phyloP scores from a whole-genome alignment of 2,113 vertebrate species.

The Donacobius atricapilla region DNA sequence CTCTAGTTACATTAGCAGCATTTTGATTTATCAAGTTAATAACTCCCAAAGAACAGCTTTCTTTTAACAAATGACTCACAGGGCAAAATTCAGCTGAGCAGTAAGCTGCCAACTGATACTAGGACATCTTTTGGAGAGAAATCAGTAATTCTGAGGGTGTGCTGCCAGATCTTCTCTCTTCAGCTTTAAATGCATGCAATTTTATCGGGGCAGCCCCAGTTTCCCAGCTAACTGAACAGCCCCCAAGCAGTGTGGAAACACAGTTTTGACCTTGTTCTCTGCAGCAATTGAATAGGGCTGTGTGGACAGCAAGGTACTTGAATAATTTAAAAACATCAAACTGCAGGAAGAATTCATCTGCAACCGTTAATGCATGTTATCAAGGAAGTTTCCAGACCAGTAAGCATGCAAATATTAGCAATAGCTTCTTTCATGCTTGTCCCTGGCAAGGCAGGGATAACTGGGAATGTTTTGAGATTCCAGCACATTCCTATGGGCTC shows the following conservation, averaged over 20 bases:
- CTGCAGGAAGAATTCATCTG: background rate
- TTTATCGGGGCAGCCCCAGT: background rate
- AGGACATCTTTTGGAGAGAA: background rate
- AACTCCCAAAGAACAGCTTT: background rate
- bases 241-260: background rate
- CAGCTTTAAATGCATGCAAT: fast-evolving
- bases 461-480: background rate
- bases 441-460: background rate
- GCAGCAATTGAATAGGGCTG: background rate
- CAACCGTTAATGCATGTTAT: background rate
- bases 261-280: background rate
- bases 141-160: background rate
- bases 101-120: background rate
- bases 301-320: background rate
- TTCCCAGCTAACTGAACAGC: background rate
- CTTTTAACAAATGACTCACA: background rate
- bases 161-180: background rate
- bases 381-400: background rate
- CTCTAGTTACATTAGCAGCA: background rate
- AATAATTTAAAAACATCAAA: background rate
- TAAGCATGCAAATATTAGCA: background rate
- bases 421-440: background rate
- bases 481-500: background rate
- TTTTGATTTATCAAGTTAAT: background rate
- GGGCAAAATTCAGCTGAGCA: background rate